phyloP scores from a whole-genome alignment of 2,888 invertebrate species.

The Coenonympha arcania region DNA sequence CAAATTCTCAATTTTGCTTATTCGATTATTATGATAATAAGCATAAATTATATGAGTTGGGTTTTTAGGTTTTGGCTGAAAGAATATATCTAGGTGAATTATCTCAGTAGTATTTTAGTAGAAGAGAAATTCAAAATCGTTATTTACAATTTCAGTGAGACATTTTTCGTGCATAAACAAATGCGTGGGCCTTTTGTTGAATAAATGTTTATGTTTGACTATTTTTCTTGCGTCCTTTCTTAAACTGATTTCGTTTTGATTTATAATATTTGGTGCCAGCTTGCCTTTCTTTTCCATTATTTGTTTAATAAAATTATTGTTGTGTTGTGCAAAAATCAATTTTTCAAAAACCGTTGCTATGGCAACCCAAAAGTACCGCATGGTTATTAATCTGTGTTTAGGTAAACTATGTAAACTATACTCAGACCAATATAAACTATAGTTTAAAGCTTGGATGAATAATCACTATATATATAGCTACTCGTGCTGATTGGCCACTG shows the following conservation, averaged over 20 bases:
- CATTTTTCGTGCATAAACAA: slow-evolving; percentile 76
- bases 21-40: slow-evolving; percentile 87
- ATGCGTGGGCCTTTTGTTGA: slow-evolving; percentile 54
- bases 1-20: slow-evolving; percentile 82
- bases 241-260: slow-evolving; percentile 46
- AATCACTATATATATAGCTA: no score
- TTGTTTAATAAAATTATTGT: not conserved
- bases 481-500: no score
- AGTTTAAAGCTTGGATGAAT: no score
- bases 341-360: not conserved
- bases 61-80: slow-evolving; percentile 54
- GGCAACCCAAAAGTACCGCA: not conserved
- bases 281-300: slow-evolving; percentile 25
- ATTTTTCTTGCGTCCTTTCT: slow-evolving; percentile 58
- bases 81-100: no score
- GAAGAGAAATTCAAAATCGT: no score
- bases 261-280: slow-evolving; percentile 35
- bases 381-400: no score
- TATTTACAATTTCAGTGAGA: slow-evolving; percentile 73
- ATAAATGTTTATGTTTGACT: slow-evolving; percentile 42
- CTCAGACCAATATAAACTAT: no score
- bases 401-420: no score
- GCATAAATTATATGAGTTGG: slow-evolving; percentile 73
- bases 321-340: not conserved
- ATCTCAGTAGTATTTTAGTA: no score